Evolutionary conservation across 2,113 vertebrate species (phyloP).

Genomic region (Hyperoodon ampullatus): DNA sequence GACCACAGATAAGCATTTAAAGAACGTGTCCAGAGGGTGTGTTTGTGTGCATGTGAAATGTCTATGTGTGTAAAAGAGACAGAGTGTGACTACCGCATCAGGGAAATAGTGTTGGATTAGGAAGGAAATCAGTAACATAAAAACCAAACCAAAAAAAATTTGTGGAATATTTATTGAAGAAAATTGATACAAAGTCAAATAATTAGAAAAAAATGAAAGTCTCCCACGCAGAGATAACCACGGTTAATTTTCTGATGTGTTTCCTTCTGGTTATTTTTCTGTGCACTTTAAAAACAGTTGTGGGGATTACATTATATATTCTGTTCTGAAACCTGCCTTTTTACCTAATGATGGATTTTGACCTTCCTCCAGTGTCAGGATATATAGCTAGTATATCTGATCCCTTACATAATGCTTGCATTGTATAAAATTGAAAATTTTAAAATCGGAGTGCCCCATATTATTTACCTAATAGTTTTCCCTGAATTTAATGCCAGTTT

Average conservation of each 20-base stretch:
- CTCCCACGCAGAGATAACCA: neutral
- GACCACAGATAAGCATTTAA: neutral
- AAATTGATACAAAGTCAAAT: neutral
- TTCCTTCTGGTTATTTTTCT: neutral
- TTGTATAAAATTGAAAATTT: neutral
- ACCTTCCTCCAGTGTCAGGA: neutral
- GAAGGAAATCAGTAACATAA: neutral
- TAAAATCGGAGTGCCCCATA: rapidly evolving
- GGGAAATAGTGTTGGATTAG: neutral
- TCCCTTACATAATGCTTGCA: neutral
- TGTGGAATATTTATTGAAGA: neutral
- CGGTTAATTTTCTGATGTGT: neutral
- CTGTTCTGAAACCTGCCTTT: neutral
- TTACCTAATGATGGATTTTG: neutral
- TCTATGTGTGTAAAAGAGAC: neutral
- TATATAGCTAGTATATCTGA: neutral
- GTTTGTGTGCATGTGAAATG: neutral
- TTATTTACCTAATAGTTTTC: neutral
- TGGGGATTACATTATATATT: neutral
- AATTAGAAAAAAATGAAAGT: neutral
- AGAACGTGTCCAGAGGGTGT: neutral
- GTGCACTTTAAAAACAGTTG: neutral
- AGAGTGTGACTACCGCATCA: neutral
- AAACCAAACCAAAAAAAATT: neutral
- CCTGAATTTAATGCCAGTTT: neutral